Evolutionary conservation across 2,797 vertebrate genomes (phyloP), one percentile per base, ranked within the genome.

Genomic region (Acanthurus lineatus): DNA sequence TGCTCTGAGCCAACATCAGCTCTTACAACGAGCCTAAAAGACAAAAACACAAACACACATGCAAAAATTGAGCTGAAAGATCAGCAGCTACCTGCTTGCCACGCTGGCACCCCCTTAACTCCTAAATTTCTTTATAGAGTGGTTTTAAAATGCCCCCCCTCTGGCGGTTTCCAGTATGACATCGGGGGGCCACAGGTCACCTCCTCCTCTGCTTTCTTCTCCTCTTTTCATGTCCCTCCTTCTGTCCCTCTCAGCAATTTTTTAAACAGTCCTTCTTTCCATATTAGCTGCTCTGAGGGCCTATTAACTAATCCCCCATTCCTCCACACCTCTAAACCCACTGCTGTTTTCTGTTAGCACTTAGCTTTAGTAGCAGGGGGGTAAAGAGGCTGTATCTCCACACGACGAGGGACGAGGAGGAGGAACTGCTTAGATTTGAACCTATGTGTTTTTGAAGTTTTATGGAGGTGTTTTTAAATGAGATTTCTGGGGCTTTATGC

Each of bases 331-430:
- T 81, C 76, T 40, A 77, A 86, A 79, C 76, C 60, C 72, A 73
- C 89, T 87, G 87, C 85, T 92, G 90, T 66, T 91, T 91, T 87
- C 88, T 90, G 88, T 93, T 91, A 89, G 92, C 81, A 83, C 86
- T 88, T 90, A 89, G 89, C 91, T 83, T 79, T 69, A 52, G 90
- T 91, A 89, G 88, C 83, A 80, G 77, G 77, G 38, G 71, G 76
- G 67, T 80, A 52, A 84, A 83, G 57, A 73, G 65, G 77, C 79
- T 60, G 62, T 42, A 64, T 69, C 59, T 70, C 42, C 44, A 16
- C 60, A 62, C 47, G 28, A 28, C 28, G 28, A 3, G n/a, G 69
- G 66, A 73, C 22, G 17, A 17, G 51, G 70, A 79, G 45, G 75
- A 76, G 71, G 79, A 78, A 65, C 71, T 45, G 76, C 66, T 85